A percentile compares a stretch with the other conserved stretches of the same genome.
Evolutionary conservation across 2,888 invertebrate genomes (phyloP).

Genomic region (Drosophila greeni): DNA sequence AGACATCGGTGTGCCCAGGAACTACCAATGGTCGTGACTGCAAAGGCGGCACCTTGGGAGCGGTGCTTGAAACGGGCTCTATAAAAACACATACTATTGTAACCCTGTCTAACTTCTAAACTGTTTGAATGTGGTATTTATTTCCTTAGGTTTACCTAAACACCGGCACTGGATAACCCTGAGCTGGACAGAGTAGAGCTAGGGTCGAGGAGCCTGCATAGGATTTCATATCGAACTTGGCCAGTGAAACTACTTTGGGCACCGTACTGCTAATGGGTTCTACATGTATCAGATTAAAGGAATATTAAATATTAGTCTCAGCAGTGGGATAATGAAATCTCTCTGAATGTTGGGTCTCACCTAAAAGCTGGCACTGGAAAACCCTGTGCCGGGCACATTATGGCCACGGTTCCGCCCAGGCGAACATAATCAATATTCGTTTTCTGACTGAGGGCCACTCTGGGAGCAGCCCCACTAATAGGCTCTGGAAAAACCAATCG

Average conservation of each 20-base stretch:
- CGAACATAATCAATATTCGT: constrained; percentile 71
- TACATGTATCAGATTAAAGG: constrained; percentile 59
- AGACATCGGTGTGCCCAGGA: constrained; percentile 80
- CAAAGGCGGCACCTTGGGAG: constrained; percentile 80
- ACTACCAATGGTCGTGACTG: constrained; percentile 77
- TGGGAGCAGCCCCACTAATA: constrained; percentile 84
- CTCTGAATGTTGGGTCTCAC: constrained; percentile 78
- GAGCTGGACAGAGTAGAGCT: constrained; percentile 79
- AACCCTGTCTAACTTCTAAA: neutral
- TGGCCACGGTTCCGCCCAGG: constrained; percentile 77
- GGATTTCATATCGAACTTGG: constrained; percentile 77
- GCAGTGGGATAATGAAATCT: constrained; percentile 13
- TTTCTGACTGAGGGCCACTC: constrained; percentile 81
- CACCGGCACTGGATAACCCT: constrained; percentile 81
- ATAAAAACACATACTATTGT: constrained; percentile 21
- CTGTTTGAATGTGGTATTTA: constrained; percentile 44
- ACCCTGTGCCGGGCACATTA: constrained; percentile 81
- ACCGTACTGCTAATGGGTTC: constrained; percentile 86
- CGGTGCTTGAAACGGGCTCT: constrained; percentile 82
- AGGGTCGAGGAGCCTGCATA: constrained; percentile 61
- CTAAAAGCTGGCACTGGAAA: constrained; percentile 81
- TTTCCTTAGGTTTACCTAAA: constrained; percentile 79
- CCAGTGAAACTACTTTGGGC: constrained; percentile 83
- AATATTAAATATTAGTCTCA: neutral
- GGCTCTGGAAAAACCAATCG: constrained; percentile 80